Base-by-base conservation (phyloP, 2,113 vertebrate genomes). In the Perca flavescens region DNA sequence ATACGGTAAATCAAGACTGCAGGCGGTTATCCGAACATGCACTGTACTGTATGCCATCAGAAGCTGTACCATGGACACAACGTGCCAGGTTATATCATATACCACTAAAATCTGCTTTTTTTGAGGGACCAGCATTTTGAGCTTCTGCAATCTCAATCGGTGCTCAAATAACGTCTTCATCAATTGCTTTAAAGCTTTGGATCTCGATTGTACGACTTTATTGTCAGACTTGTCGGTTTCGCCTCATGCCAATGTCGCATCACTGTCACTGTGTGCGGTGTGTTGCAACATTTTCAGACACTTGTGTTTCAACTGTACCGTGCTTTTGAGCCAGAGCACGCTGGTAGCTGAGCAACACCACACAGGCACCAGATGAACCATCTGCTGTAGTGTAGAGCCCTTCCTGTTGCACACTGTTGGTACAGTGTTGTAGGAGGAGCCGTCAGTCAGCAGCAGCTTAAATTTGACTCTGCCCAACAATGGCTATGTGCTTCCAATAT, bases 401-500 rank as follows among this genome's bases (percentile, higher is more conserved):
- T 79, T 82, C 76, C 77, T 34, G 75, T 46, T 78, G 85, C 74
- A 80, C 46, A 31, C 68, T 82, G 79, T 64, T 80, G 72, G 83
- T 85, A 46, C 54, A 63, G n/a, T 67, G 82, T 79, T 83, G 70
- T 67, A 43, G 61, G 74, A 57, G 79, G 74, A 69, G 79, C 77
- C 47, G 60, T 83, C 86, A 86, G 67, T 93, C 89, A 83, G 36
- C 87, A 74, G 78, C 83, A 86, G 88, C 86, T 82, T 74, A n/a
- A 34, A 63, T 74, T 61, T 77, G 78, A 86, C 72, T 89, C 84
- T 28, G 21, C 71, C 80, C 80, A 87, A 86, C 85, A 83, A 87
- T 65, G 64, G 73, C 75, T 82, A 65, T 64, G 67, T 63, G 72
- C 84, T 40, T 83, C 5, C 67, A 69, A 64, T 85, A 90, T 90